Evolutionary conservation across 2,113 vertebrate species (phyloP).

Genomic region (Terrapene triunguis): DNA sequence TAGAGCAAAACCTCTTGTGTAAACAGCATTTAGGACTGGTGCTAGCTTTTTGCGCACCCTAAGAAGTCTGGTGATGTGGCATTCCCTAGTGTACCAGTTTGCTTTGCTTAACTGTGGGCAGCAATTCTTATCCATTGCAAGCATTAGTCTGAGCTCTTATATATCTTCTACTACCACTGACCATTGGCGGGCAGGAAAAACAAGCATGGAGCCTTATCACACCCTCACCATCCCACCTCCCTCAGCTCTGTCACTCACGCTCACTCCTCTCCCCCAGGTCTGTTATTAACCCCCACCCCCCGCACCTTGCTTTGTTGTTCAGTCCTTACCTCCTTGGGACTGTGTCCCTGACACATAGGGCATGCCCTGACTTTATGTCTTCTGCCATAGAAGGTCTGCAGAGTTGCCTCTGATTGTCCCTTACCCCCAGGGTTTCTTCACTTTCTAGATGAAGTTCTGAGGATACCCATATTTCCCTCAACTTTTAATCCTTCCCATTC

Average conservation of each 20-base stretch:
- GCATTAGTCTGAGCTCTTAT: neutral
- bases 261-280: neutral
- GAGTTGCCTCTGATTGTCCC: neutral
- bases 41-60: neutral
- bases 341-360: neutral
- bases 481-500: conserved; percentile 31
- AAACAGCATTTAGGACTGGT: conserved; percentile 23
- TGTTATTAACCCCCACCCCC: neutral
- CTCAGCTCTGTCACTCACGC: neutral
- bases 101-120: conserved; percentile 13
- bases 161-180: rapidly evolving
- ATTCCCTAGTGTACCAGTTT: conserved; percentile 17
- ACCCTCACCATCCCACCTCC: neutral
- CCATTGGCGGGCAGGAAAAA: neutral
- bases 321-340: rapidly evolving
- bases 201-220: neutral
- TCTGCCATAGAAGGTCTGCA: neutral
- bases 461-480: neutral
- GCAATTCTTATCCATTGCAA: neutral
- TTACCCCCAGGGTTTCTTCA: neutral
- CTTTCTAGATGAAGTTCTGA: neutral
- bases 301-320: too few species aligned
- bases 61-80: conserved; percentile 69
- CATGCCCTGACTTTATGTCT: neutral
- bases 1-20: conserved; percentile 58